Conservation (phyloP, 2,797 vertebrate species). For the Hemitrygon akajei region DNA sequence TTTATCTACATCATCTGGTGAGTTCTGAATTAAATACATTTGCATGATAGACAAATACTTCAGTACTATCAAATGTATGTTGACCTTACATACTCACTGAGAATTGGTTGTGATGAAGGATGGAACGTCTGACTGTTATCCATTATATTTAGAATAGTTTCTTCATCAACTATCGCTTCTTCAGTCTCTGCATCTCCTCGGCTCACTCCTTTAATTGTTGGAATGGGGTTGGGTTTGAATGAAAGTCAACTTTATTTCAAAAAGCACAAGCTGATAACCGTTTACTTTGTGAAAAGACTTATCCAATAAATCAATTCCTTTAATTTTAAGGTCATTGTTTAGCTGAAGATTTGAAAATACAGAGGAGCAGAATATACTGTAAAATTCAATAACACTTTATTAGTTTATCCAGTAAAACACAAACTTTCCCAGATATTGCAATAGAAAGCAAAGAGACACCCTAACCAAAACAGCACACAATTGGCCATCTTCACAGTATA, state of each 20-base stretch:
- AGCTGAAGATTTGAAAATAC: neutral
- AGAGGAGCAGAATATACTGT: neutral
- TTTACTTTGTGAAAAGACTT: neutral
- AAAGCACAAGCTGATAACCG: neutral
- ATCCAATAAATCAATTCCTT: neutral
- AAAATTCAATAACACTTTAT: neutral
- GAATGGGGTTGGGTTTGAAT: neutral
- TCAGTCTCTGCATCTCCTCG: constrained; percentile 49
- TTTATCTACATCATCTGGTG: neutral
- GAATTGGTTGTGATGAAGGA: constrained; percentile 67
- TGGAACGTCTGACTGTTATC: constrained; percentile 90
- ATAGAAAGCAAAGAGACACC: neutral
- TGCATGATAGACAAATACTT: constrained; percentile 39
- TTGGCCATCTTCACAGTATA: neutral
- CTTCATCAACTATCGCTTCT: constrained; percentile 85
- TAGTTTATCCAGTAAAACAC: neutral
- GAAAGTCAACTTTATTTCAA: neutral
- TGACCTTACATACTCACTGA: constrained; percentile 61
- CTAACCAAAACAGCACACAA: no score
- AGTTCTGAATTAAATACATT: neutral
- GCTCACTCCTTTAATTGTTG: neutral
- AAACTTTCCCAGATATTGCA: neutral
- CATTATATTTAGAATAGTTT: constrained; percentile 88
- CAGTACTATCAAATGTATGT: constrained; percentile 35
- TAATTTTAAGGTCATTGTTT: neutral